Evolutionary conservation across 2,888 invertebrate species (phyloP).

Genomic region (Pyrrhosoma nymphula): DNA sequence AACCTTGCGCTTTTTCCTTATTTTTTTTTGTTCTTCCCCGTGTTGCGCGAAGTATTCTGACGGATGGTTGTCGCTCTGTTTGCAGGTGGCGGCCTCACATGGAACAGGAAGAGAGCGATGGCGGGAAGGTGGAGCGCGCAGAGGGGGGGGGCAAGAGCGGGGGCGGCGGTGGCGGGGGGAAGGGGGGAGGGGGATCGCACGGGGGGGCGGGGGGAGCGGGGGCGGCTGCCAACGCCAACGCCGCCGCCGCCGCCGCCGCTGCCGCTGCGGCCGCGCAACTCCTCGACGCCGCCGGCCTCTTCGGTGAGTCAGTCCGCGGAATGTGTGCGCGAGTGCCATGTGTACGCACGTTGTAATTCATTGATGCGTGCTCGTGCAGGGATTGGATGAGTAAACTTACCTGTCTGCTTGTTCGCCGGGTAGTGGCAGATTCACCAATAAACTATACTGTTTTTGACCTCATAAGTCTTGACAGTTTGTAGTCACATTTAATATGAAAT

Average conservation of each 20-base stretch:
- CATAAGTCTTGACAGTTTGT: too few species aligned
- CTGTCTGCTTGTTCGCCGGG: too few species aligned
- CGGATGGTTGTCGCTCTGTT: slow-evolving; percentile 69
- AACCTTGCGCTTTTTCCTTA: too few species aligned
- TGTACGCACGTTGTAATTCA: too few species aligned
- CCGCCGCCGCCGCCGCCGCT: slow-evolving; percentile 79
- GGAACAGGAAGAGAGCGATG: slow-evolving; percentile 81
- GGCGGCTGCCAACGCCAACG: slow-evolving; percentile 68
- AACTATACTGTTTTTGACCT: too few species aligned
- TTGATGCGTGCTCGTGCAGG: too few species aligned
- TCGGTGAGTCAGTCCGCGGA: slow-evolving; percentile 80
- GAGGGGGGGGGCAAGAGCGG: slow-evolving; percentile 77
- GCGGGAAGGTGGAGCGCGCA: slow-evolving; percentile 74
- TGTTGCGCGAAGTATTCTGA: too few species aligned
- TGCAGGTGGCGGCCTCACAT: slow-evolving; percentile 76
- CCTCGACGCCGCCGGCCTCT: slow-evolving; percentile 89
- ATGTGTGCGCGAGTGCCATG: too few species aligned
- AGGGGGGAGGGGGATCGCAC: slow-evolving; percentile 79
- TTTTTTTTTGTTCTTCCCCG: too few species aligned
- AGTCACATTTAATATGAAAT: too few species aligned
- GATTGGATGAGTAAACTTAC: too few species aligned
- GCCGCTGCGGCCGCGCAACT: slow-evolving; percentile 84
- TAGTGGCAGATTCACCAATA: too few species aligned
- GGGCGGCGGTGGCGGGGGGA: slow-evolving; percentile 79
- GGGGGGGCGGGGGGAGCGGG: slow-evolving; percentile 79